Evolutionary conservation across 2,888 invertebrate genomes (phyloP).

Genomic region (Hesperia comma): DNA sequence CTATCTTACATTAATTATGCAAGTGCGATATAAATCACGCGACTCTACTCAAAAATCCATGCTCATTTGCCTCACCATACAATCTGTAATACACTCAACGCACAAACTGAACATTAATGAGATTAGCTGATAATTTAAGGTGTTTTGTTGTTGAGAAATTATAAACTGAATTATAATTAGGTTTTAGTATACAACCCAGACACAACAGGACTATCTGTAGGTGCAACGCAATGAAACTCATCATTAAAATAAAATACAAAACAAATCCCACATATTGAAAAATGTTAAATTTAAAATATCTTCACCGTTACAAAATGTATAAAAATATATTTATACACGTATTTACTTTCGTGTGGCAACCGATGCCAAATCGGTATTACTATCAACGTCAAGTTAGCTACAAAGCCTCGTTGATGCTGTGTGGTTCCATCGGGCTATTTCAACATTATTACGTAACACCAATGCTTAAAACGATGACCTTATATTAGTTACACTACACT

Average conservation of each 20-base stretch:
- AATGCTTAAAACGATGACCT: background rate
- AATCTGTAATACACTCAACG: no score
- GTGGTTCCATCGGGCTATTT: background rate
- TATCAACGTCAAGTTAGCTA: background rate
- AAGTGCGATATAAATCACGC: no score
- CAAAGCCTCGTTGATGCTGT: background rate
- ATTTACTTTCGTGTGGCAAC: slow-evolving; percentile 2
- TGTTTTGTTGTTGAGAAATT: no score
- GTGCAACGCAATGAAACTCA: background rate
- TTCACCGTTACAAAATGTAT: slow-evolving; percentile 30
- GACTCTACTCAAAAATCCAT: no score
- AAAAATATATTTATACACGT: slow-evolving; percentile 32
- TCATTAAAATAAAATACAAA: background rate
- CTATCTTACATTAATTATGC: no score
- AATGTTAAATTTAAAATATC: slow-evolving; percentile 10
- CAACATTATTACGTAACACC: background rate
- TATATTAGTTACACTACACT: background rate
- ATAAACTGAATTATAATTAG: no score
- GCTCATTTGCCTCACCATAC: no score
- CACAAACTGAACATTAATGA: no score
- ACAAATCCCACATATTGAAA: background rate
- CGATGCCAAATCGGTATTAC: slow-evolving; percentile 11
- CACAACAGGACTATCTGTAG: background rate
- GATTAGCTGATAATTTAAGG: no score
- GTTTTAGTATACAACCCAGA: no score